Evolutionary conservation across 2,113 vertebrate genomes (phyloP), one percentile per base, ranked within the genome.

Genomic region (Siniperca chuatsi): DNA sequence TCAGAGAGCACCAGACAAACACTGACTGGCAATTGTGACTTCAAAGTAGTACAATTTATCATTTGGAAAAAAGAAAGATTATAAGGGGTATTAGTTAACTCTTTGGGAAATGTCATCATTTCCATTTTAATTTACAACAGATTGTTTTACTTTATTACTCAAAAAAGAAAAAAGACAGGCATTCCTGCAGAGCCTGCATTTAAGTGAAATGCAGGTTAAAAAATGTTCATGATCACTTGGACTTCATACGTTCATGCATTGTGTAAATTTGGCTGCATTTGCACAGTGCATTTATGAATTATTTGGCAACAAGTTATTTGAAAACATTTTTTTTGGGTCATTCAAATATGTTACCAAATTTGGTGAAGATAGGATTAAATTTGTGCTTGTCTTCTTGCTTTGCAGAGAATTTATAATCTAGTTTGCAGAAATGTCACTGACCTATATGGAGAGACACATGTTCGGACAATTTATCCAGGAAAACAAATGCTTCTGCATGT

Each of bases 1-100:
- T 82, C 70, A 66, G 44, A 69, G 66, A 79, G 78, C 61, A 84
- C 40, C 50, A 61, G 71, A 33, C 64, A 78, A 80, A 83, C 79
- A 77, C 48, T 42, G 37, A 40, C 68, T 55, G 64, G 44, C 68
- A 77, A 50, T 55, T 72, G 67, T 71, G 66, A 62, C 52, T 81
- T 70, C 44, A 80, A 72, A 74, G 67, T n/a, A 21, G 13, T 40
- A 29, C 20, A 55, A 68, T 74, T 55, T 42, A 68, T 40, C 35
- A 60, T 61, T 61, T 46, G 44, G 16, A 80, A 77, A 77, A 70
- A 69, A 75, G 16, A 78, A 65, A 74, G 2, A 16, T 21, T 67
- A n/a, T 20, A 46, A 37, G 25, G 16, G 1, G 5, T 35, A 52
- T 25, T 20, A 4, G 48, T 42, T 40, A 52, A 73, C 9, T 68